Percentiles rank a stretch among this genome's conserved stretches.
These are phyloP conservation scores for Zeus faber DNA, from an alignment of 2,113 vertebrate species.

Conservation along the genomic window DNA sequence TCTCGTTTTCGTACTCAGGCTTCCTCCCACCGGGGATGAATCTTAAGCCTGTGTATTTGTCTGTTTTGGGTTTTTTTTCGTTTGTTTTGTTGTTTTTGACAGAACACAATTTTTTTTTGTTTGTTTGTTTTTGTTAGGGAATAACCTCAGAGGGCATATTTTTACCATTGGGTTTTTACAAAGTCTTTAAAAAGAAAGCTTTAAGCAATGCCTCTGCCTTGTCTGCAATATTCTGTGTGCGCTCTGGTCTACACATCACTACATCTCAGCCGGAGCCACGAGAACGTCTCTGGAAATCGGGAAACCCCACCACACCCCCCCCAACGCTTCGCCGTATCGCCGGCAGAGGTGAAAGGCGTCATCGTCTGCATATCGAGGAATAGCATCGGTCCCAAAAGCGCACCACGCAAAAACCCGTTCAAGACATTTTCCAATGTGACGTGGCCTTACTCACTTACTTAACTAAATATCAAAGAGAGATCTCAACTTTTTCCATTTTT, in stretches of 20 bases:
- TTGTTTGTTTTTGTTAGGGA: conserved; percentile 66
- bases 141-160: conserved; percentile 91
- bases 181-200: conserved; percentile 99
- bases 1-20: conserved; percentile 63
- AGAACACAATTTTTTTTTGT: conserved; percentile 72
- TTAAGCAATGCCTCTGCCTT: conserved; percentile 99
- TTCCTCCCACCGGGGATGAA: conserved; percentile 73
- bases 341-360: conserved; percentile 40
- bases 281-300: conserved; percentile 44
- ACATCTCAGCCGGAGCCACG: conserved; percentile 55
- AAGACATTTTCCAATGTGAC: conserved; percentile 63
- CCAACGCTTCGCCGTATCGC: conserved; percentile 41
- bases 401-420: background rate
- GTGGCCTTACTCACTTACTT: conserved; percentile 76
- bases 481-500: no score
- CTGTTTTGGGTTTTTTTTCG: background rate
- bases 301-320: conserved; percentile 60
- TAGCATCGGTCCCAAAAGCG: conserved; percentile 22
- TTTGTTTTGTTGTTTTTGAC: conserved; percentile 67
- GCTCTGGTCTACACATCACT: conserved; percentile 69
- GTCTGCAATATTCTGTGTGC: conserved; percentile 92
- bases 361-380: no score
- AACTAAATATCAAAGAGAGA: conserved; percentile 7
- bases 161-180: conserved; percentile 90
- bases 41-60: conserved; percentile 75